Evolutionary conservation across 1,140 invertebrate species (phyloP).

Genomic region (Drosophila orena): DNA sequence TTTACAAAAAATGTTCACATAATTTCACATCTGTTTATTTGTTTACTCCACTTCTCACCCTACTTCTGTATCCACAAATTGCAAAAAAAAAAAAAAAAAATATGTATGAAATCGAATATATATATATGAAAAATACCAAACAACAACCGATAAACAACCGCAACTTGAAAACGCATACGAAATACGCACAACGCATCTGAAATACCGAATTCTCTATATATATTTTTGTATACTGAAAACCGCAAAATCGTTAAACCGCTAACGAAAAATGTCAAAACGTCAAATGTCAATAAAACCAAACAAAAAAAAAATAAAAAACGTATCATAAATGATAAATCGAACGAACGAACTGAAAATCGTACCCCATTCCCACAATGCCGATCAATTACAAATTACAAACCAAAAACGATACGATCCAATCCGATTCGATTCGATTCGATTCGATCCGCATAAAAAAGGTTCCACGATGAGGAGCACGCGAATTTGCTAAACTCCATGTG

Average conservation of each 20-base stretch:
- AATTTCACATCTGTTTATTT: conserved; percentile 85
- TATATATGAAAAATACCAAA: conserved; percentile 38
- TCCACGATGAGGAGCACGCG: conserved; percentile 94
- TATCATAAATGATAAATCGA: conserved; percentile 60
- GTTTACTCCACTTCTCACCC: conserved; percentile 84
- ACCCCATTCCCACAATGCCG: conserved; percentile 26
- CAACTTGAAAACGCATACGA: conserved; percentile 67
- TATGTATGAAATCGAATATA: conserved; percentile 42
- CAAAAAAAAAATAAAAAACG: conserved; percentile 30
- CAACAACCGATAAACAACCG: conserved; percentile 38
- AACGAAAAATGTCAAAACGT: conserved; percentile 34
- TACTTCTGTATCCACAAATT: conserved; percentile 82
- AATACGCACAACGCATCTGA: conserved; percentile 46
- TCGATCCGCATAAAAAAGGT: conserved; percentile 86
- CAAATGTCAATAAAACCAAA: conserved; percentile 29
- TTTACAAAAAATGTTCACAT: conserved; percentile 77
- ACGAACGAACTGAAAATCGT: conserved; percentile 36
- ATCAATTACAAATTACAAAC: conserved; percentile 17
- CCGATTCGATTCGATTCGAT: conserved; percentile 19
- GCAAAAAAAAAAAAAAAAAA: conserved; percentile 70
- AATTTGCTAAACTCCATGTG: conserved; percentile 97
- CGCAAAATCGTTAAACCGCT: conserved; percentile 38
- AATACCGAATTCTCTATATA: conserved; percentile 43
- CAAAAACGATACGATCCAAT: conserved; percentile 6
- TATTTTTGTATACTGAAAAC: conserved; percentile 54